Base-by-base conservation (phyloP, 2,888 invertebrate genomes). In the Anarsia innoxiella region DNA sequence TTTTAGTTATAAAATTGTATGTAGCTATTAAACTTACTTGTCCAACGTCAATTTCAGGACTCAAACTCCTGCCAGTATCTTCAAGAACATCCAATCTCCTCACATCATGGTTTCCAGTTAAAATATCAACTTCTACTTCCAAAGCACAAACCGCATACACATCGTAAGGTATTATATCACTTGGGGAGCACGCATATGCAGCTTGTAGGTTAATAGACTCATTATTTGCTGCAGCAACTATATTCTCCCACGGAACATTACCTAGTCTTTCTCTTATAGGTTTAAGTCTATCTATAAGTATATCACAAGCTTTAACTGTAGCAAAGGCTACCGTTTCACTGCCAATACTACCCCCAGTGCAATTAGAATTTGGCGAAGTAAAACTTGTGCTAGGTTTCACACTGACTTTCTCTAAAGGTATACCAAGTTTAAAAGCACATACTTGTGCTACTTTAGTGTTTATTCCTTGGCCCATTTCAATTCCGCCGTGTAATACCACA, bases 401-500 rank as follows among this genome's bases (percentile, higher is more conserved):
- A 25, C 78, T 80, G 3, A 94, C 78, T 66, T 86, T 78, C 0
- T 88, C 85, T 31, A 93, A 44, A 1, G 88, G 85, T 37, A 92
- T 87, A 1, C 88, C 88, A 2, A 92, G 68, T 9, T 80, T 82
- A 48, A 88, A 83, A 0, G 91, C 91, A 39, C 86, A 88, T 1
- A 90, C 88, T 76, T 91, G 90, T 3, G 87, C 86, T 1, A 87
- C 87, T 88, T 90, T 72, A 2, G 92, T 92, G 44, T 92, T 73
- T 26, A 92, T 80, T 1, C 93, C 93, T 76, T 93, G 93, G 0
- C 93, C 93, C 61, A 88, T 83, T 70, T 90, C 90, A 16, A 89
- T 71, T 1, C 89, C 90, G 14, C 87, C 88, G 45, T 90, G 90
- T 1, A 84, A 65, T n/a, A 92, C 77, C 2, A 87, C 75, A 1